Evolutionary conservation across 2,797 vertebrate species (phyloP).

Genomic region (Microctenopoma steveboyesi): DNA sequence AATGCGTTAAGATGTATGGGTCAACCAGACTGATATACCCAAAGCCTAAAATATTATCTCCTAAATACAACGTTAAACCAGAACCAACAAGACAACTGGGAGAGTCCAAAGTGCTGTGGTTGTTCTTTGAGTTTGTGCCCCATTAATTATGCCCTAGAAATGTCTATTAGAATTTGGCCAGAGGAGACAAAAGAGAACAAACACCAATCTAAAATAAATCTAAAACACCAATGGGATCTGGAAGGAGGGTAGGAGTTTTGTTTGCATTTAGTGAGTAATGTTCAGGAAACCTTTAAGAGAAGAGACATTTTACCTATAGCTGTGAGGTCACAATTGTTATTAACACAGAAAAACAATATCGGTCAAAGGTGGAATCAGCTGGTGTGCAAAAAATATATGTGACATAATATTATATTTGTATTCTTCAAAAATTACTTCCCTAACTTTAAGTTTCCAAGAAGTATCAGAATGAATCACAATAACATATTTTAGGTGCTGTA

Average conservation of each 20-base stretch:
- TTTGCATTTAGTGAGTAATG: conserved; percentile 28
- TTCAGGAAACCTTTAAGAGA: conserved; percentile 28
- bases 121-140: conserved; percentile 11
- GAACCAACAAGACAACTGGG: not conserved
- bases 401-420: not conserved
- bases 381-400: conserved; percentile 1
- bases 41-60: conserved; percentile 2
- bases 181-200: conserved; percentile 47
- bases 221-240: conserved; percentile 28
- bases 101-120: conserved; percentile 17
- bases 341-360: conserved; percentile 43
- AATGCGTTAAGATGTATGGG: not conserved
- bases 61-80: not conserved
- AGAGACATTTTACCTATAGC: conserved; percentile 56
- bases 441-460: not conserved
- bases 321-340: conserved; percentile 6
- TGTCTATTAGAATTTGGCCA: conserved; percentile 30
- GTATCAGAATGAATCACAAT: not conserved
- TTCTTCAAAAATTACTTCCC: conserved; percentile 6
- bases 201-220: not conserved
- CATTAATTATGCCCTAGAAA: conserved; percentile 38
- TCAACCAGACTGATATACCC: not conserved
- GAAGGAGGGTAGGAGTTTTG: conserved; percentile 18
- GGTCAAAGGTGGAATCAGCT: conserved; percentile 27
- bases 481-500: not conserved